A percentile compares a stretch with the other conserved stretches of the same genome.
These are phyloP conservation scores for Dolichomitus sp. DNA, from an alignment of 2,888 invertebrate genomes.

Conservation along the genomic window DNA sequence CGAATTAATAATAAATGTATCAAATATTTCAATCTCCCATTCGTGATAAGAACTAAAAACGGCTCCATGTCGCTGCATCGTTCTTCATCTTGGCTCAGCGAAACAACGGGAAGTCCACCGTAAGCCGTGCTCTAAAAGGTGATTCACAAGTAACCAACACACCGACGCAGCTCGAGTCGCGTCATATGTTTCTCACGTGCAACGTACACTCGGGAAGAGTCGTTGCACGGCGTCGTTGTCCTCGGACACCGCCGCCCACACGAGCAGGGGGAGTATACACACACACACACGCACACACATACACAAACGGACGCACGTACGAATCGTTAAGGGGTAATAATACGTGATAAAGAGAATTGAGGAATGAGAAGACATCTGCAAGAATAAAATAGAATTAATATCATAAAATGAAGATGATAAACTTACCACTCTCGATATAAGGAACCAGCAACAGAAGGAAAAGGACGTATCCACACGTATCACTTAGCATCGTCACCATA, in stretches of 20 bases:
- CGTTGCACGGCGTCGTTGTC: conserved; percentile 62
- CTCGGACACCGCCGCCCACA: conserved; percentile 52
- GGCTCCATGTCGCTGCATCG: background rate
- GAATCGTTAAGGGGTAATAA: conserved; percentile 21
- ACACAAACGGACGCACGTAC: conserved; percentile 14
- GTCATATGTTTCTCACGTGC: conserved; percentile 70
- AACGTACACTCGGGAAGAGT: conserved; percentile 46
- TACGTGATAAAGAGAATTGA: background rate
- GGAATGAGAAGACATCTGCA: background rate
- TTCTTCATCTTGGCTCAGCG: background rate
- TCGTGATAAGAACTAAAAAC: background rate
- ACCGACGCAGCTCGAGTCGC: conserved; percentile 34
- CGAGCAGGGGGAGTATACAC: background rate
- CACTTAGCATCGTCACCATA: conserved; percentile 84
- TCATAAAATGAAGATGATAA: conserved; percentile 41
- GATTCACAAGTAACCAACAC: conserved; percentile 48
- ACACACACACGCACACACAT: background rate
- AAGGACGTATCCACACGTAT: conserved; percentile 88
- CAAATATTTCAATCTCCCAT: background rate
- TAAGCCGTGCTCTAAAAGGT: conserved; percentile 28
- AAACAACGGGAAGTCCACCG: background rate
- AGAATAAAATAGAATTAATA: background rate
- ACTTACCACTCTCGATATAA: conserved; percentile 91
- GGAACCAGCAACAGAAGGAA: conserved; percentile 90
- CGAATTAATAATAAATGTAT: background rate